Evolutionary conservation across 1,140 invertebrate species (phyloP).

Genomic region (Solenopsis invicta): DNA sequence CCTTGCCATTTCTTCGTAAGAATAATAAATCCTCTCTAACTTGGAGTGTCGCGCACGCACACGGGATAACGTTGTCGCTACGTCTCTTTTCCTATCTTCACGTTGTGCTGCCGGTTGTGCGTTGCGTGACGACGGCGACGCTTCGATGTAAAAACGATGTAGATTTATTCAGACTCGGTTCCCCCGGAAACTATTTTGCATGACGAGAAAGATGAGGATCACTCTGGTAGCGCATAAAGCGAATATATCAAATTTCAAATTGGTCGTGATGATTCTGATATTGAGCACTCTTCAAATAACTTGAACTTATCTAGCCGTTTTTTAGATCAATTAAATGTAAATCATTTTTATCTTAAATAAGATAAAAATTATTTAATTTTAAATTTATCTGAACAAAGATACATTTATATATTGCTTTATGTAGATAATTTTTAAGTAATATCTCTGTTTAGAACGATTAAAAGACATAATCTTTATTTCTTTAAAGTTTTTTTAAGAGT

Average conservation of each 20-base stretch:
- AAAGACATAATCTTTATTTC: no score
- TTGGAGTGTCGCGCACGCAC: slow-evolving; percentile 11
- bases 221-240: background rate
- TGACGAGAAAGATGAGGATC: slow-evolving; percentile 17
- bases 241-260: background rate
- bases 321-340: no score
- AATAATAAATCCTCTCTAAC: slow-evolving; percentile 36
- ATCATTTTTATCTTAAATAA: no score
- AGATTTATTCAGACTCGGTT: slow-evolving; percentile 46
- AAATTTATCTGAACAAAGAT: no score
- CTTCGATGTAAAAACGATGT: slow-evolving; percentile 7
- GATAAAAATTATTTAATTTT: no score
- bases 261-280: background rate
- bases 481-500: no score
- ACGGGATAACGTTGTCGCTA: background rate
- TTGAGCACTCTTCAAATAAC: background rate
- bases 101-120: background rate
- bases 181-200: slow-evolving; percentile 14
- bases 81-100: background rate
- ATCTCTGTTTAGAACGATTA: no score
- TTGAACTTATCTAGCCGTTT: no score
- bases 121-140: slow-evolving; percentile 7
- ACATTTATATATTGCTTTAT: no score
- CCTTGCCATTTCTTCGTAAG: slow-evolving; percentile 5
- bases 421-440: no score